Conservation (phyloP, 2,888 invertebrate species). For the Galerucella nymphaeae region DNA sequence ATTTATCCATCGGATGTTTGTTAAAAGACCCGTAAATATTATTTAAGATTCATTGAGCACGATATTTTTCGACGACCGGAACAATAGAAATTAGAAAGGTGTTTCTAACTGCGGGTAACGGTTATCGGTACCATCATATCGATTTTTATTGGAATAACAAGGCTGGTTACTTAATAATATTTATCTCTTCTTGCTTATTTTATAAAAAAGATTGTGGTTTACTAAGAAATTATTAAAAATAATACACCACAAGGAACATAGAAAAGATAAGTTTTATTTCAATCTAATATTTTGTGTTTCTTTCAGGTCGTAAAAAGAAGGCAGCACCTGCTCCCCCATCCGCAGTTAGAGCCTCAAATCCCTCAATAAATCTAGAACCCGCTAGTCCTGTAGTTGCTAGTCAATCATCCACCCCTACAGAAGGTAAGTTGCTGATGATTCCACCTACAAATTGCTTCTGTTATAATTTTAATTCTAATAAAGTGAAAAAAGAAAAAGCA, state of each 20-base stretch:
- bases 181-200: too few species aligned
- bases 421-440: slow-evolving; percentile 45
- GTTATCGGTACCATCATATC: neutral
- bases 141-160: too few species aligned
- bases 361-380: slow-evolving; percentile 57
- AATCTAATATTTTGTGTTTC: slow-evolving; percentile 26
- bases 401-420: slow-evolving; percentile 53
- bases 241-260: too few species aligned
- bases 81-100: slow-evolving; percentile 6
- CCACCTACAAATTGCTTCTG: slow-evolving; percentile 19
- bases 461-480: slow-evolving; percentile 26
- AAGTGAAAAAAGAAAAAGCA: slow-evolving; percentile 33
- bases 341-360: slow-evolving; percentile 55
- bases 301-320: slow-evolving; percentile 70
- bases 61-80: neutral
- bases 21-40: neutral
- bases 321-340: slow-evolving; percentile 68
- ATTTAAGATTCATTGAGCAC: slow-evolving; percentile 4
- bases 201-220: too few species aligned
- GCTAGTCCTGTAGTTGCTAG: slow-evolving; percentile 65
- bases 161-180: neutral
- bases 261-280: too few species aligned
- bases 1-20: neutral
- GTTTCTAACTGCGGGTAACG: neutral
- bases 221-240: too few species aligned